Percentiles rank a stretch among this genome's conserved stretches.
Conservation (phyloP, 2,113 vertebrate genomes). For the Accipiter virgatus region DNA sequence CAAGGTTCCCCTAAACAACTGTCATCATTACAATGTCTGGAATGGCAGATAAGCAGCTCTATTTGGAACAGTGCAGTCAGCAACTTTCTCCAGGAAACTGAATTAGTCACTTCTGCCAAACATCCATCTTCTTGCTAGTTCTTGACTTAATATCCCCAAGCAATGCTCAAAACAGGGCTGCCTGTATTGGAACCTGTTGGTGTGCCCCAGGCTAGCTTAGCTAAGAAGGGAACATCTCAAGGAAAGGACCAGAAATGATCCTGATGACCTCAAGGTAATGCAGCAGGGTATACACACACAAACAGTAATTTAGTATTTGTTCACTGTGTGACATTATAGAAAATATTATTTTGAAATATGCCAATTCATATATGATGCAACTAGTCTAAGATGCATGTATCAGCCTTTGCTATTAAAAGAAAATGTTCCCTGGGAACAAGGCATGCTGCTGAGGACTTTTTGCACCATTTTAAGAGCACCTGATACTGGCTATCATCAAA, state of each 20-base stretch:
- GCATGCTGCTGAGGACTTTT: not conserved
- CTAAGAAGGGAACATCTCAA: not conserved
- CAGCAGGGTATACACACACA: not conserved
- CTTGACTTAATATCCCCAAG: slow-evolving; percentile 50
- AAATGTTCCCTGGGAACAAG: not conserved
- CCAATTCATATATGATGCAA: not conserved
- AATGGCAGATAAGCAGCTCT: slow-evolving; percentile 53
- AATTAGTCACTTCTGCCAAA: slow-evolving; percentile 54
- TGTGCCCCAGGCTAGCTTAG: not conserved
- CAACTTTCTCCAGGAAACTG: slow-evolving; percentile 54
- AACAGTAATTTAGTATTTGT: not conserved
- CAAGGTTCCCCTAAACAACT: slow-evolving; percentile 18
- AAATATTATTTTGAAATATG: not conserved
- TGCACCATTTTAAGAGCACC: not conserved
- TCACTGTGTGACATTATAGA: not conserved
- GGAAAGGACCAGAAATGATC: not conserved
- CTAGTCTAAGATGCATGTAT: not conserved
- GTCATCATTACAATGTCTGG: slow-evolving; percentile 61
- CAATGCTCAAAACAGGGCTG: slow-evolving; percentile 2
- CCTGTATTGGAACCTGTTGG: not conserved
- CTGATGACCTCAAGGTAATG: slow-evolving; percentile 38
- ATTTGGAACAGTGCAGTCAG: slow-evolving; percentile 44
- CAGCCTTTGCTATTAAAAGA: not conserved
- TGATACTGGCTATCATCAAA: not conserved
- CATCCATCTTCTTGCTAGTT: slow-evolving; percentile 43